A percentile compares a stretch with the other conserved stretches of the same genome.
Conservation (phyloP, 2,888 invertebrate species). For the Watsonalla binaria region DNA sequence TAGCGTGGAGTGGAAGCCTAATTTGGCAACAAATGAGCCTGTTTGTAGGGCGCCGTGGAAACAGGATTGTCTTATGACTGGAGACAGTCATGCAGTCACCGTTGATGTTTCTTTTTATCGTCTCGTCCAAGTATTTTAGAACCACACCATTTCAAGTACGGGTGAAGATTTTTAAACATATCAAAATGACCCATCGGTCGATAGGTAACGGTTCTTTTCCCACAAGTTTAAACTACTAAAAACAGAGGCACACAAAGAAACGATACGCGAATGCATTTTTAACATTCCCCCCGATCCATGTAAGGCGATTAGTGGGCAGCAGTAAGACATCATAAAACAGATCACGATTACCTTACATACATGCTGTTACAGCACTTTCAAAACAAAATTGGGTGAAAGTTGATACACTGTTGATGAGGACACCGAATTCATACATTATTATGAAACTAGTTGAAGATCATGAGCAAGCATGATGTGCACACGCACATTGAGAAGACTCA, state of each 20-base stretch:
- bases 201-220: neutral
- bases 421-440: neutral
- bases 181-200: neutral
- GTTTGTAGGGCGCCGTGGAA: conserved; percentile 6
- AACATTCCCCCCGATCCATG: conserved; percentile 30
- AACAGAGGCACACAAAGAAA: conserved; percentile 6
- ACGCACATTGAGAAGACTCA: too few relatives aligned
- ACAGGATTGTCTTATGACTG: neutral
- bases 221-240: conserved; percentile 8
- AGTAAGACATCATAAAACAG: conserved; percentile 41
- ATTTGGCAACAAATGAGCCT: conserved; percentile 38
- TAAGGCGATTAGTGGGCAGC: conserved; percentile 31
- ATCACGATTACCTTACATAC: conserved; percentile 58
- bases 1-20: conserved; percentile 4
- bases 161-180: too few relatives aligned
- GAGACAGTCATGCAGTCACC: neutral
- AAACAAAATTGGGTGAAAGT: conserved; percentile 55
- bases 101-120: neutral
- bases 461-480: too few relatives aligned
- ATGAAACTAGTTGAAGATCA: neutral
- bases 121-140: too few relatives aligned
- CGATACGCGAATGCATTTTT: conserved; percentile 13
- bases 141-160: too few relatives aligned
- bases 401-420: conserved; percentile 14
- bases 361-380: conserved; percentile 45